Conservation (phyloP, 2,888 invertebrate species). For the Phyllotreta cruciferae region DNA sequence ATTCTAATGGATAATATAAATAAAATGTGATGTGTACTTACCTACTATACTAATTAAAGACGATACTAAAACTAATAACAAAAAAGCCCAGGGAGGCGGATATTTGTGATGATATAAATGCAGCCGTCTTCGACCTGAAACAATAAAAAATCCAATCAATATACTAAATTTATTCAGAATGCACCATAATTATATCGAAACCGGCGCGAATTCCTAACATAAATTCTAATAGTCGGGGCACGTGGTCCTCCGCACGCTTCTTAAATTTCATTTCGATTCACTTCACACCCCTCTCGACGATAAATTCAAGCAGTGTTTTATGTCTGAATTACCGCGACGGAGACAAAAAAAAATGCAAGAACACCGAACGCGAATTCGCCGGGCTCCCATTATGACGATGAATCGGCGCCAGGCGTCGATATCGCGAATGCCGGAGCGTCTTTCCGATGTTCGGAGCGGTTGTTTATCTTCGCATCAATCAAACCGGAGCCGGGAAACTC, state of each 20-base stretch:
- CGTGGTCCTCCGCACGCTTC: background rate
- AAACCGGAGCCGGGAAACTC: conserved; percentile 8
- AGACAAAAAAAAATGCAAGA: conserved; percentile 16
- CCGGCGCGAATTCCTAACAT: background rate
- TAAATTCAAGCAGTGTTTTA: conserved; percentile 19
- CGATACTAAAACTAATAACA: conserved; percentile 59
- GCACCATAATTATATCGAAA: background rate
- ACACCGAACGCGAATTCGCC: conserved; percentile 4
- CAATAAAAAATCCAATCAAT: conserved; percentile 38
- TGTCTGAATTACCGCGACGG: conserved; percentile 6
- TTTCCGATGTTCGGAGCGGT: conserved; percentile 7
- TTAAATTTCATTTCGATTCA: conserved; percentile 1
- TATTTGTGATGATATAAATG: conserved; percentile 56
- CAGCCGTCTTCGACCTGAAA: conserved; percentile 60
- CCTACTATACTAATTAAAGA: conserved; percentile 61
- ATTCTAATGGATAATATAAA: too few species aligned
- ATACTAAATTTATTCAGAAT: conserved; percentile 2
- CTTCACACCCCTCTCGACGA: conserved; percentile 14
- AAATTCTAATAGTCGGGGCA: conserved; percentile 9
- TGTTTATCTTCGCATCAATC: conserved; percentile 19
- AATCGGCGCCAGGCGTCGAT: conserved; percentile 28
- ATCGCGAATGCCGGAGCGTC: conserved; percentile 20
- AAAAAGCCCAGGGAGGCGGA: conserved; percentile 58
- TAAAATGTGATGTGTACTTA: conserved; percentile 47
- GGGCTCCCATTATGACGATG: conserved; percentile 13